Base-by-base conservation (phyloP, 2,888 invertebrate genomes). In the Acanthosoma haemorrhoidale region DNA sequence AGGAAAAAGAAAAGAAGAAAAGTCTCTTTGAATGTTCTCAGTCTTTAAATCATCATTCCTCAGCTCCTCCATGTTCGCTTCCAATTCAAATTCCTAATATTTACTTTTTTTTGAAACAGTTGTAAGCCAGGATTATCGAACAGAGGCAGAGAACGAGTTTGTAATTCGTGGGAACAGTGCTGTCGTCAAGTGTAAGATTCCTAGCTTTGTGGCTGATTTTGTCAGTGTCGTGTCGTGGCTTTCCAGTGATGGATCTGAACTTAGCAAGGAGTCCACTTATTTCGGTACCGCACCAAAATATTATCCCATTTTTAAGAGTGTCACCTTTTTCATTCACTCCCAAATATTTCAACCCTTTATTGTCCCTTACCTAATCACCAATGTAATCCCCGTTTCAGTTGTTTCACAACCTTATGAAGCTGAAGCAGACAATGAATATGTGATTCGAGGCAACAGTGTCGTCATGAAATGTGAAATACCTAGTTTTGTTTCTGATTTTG, bases 401-500 rank as follows among this genome's bases (percentile, higher is more conserved):
- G 91, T 91, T 76, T 84, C 89, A 71, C 91, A 92, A 81, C 85
- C 85, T 78, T 92, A 91, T 82, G 90, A 91, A 79, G 89, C 89
- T 51, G 91, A 91, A 77, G 91, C 91, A 70, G 90, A 90, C 82
- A 91, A 93, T 82, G 94, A 94, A 80, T 92, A 93, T 81, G 92
- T 91, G 72, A 94, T 94, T 78, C 87, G 91, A 76, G 94, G 94
- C 77, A 94, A 94, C 82, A 88, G 92, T 77, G 93, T 92, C 74
- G 89, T 93, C 75, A 83, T 93, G 78, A 93, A 93, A 82, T 94
- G 93, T 83, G 91, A 91, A 77, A 90, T 94, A 78, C 96, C 96
- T 61, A 92, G 92, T 75, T 96, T 94, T 82, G 94, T 95, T 74
- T 91, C 92, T 74, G 94, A 96, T 83, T 95, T 94, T 82, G 92